phyloP scores from a whole-genome alignment of 2,888 invertebrate genomes.

The Melanargia galathea region DNA sequence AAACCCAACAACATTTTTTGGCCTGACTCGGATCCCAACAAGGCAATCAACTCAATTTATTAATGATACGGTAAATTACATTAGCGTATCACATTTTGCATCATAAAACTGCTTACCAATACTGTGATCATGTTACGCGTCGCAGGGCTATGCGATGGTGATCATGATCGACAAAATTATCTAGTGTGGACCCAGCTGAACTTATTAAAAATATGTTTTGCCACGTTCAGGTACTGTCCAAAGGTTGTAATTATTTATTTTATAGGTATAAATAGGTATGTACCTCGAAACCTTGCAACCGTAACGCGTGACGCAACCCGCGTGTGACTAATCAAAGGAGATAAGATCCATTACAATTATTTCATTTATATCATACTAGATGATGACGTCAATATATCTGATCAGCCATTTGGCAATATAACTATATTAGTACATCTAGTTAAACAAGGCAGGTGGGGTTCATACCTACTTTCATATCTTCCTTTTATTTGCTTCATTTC shows the following conservation, averaged over 20 bases:
- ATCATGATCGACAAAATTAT: no score
- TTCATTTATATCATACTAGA: conserved; percentile 59
- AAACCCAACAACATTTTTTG: no score
- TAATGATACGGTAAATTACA: no score
- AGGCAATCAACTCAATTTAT: no score
- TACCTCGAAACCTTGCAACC: conserved; percentile 31
- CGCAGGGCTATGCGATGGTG: no score
- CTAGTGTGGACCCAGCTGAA: no score
- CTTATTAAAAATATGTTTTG: not conserved
- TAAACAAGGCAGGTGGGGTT: not conserved
- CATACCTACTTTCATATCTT: not conserved
- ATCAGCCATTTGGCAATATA: conserved; percentile 28
- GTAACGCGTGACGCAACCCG: conserved; percentile 71
- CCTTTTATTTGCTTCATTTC: no score
- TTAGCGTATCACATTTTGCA: no score
- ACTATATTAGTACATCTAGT: not conserved
- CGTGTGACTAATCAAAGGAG: conserved; percentile 73
- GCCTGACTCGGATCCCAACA: no score
- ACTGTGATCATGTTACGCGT: no score
- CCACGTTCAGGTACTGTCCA: not conserved
- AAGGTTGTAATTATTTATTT: not conserved
- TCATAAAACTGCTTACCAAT: no score
- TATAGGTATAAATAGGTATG: conserved; percentile 7
- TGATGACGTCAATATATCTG: conserved; percentile 44
- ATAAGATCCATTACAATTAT: conserved; percentile 76